Base-by-base conservation (phyloP, 92 coral and sea anemone genomes). In the Zoanthus sociatus region DNA sequence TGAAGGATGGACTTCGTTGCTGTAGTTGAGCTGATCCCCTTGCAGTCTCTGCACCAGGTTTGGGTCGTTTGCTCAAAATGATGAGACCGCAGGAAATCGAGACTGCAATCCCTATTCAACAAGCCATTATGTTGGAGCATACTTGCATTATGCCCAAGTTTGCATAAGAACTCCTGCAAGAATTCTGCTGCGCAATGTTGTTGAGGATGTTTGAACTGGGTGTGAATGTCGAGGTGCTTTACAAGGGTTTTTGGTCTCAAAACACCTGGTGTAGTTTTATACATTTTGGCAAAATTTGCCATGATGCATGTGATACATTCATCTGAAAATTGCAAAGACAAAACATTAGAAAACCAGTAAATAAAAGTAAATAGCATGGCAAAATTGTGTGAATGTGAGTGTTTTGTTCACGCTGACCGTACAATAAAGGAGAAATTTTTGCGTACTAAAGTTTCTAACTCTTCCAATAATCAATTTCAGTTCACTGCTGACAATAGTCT, bases 121-220 rank as follows among this genome's bases (percentile, higher is more conserved):
- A 15, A 17, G 5, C 78, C 78, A 7, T 74, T 21, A 54, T 74
- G 58, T 16, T 74, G 58, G 18, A 74, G 60, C 37, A 9, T 48
- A 31, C 46, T 74, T 48, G 78, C 78, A 48, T 50, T 74, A 21
- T 74, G 56, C 58, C 78, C 78, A 5, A 47, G 60, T 17, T 46
- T 74, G 37, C 78, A 74, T 6, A 74, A 37, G 60, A 74, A 74
- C 37, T 74, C 78, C 37, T 74, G 78, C 60, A 74, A n/a, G n/a
- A 74, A 74, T 10, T 74, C 78, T 1, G 78, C 78, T 10, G 78
- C 78, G 54, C 78, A 74, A 71, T 44, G 77, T 14, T 73, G 77
- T n/a, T 73, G 30, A n/a, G 54, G 78, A 5, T 74, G 78, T 48
- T 47, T 74, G 78, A 74, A 74, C 18, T 74, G 78, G 54, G 78